phyloP scores from a whole-genome alignment of 1,140 invertebrate genomes.

The Eciton burchellii region DNA sequence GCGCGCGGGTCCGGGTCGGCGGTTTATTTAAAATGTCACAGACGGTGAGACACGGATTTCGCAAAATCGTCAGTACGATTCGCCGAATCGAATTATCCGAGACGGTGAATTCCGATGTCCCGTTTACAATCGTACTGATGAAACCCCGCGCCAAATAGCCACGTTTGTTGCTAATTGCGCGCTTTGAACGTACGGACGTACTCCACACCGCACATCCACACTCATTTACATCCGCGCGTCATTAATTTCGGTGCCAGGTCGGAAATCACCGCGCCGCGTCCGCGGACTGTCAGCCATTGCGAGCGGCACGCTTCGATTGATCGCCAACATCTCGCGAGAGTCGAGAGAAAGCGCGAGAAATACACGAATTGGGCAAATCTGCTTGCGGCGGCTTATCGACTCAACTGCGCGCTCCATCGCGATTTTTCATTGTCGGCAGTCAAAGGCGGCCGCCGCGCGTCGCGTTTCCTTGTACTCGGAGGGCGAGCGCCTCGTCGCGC shows the following conservation, averaged over 20 bases:
- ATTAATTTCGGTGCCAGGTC: conserved; percentile 31
- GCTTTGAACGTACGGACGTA: conserved; percentile 37
- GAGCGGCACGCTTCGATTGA: conserved; percentile 4
- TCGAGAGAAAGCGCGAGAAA: neutral
- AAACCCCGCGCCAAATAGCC: conserved; percentile 38
- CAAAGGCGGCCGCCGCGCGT: conserved; percentile 2
- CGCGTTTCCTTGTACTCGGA: neutral
- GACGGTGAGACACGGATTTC: conserved; percentile 31
- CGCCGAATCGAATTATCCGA: conserved; percentile 49
- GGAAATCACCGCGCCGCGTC: conserved; percentile 25
- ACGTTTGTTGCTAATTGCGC: conserved; percentile 50
- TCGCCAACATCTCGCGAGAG: neutral
- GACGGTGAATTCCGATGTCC: conserved; percentile 51
- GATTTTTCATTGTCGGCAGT: neutral
- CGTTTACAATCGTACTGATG: conserved; percentile 53
- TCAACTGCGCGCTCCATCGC: neutral
- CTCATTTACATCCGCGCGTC: conserved; percentile 31
- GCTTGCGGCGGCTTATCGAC: neutral
- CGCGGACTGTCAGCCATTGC: neutral
- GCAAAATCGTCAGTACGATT: conserved; percentile 14
- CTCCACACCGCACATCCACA: conserved; percentile 44
- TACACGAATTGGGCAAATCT: no score
- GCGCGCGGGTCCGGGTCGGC: neutral
- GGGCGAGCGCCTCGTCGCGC: conserved; percentile 15
- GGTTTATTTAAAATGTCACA: conserved; percentile 53